phyloP scores from a whole-genome alignment of 1,140 invertebrate species.

The Lepidurus packardi region DNA sequence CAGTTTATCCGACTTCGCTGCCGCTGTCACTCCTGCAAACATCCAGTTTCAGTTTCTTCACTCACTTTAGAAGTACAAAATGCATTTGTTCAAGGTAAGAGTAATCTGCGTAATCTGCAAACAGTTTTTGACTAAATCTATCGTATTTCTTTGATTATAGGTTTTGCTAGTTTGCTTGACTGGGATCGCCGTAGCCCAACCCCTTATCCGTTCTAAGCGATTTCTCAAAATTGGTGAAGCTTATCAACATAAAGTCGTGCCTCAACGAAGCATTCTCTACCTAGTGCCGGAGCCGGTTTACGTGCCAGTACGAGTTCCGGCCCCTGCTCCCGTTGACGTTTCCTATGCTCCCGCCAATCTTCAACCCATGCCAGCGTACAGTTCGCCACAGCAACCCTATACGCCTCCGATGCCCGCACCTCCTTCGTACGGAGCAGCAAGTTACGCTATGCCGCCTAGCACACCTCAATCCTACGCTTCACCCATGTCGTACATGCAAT shows the following conservation, averaged over 20 bases:
- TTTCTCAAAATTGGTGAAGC: neutral
- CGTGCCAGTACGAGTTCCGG: neutral
- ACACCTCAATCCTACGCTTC: neutral
- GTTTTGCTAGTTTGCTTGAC: neutral
- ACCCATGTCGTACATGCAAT: neutral
- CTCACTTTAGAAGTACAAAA: neutral
- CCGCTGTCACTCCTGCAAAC: too few species aligned
- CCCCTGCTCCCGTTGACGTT: neutral
- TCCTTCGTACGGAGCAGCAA: too few species aligned
- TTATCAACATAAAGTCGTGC: slow-evolving; percentile 10
- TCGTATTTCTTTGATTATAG: neutral
- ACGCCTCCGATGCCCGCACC: neutral
- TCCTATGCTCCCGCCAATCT: neutral
- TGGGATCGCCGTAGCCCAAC: neutral
- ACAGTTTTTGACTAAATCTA: too few species aligned
- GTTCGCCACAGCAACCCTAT: neutral
- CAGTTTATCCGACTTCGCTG: too few species aligned
- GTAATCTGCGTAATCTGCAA: too few species aligned
- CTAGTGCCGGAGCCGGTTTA: neutral
- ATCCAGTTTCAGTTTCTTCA: neutral
- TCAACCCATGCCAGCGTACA: neutral
- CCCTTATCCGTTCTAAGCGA: neutral
- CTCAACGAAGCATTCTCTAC: neutral
- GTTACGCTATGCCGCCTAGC: too few species aligned
- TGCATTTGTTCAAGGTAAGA: neutral